Evolutionary conservation across 92 coral and sea anemone genomes (phyloP), one percentile per base, ranked within the genome.

Genomic region (Virgularia gustaviana): DNA sequence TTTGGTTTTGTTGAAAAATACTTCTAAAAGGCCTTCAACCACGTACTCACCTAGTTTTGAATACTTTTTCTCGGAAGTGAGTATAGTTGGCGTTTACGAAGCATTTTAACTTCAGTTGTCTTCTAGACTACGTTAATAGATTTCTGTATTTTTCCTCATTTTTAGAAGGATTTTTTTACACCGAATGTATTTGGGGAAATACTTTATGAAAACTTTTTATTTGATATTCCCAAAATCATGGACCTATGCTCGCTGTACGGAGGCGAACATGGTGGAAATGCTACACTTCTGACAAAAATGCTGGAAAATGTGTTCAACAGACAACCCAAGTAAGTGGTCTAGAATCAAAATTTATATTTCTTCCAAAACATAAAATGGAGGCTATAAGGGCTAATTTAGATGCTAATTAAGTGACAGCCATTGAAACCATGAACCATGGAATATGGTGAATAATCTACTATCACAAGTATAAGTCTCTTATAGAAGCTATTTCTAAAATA

Each of bases 241-340:
- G 98, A 92, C 65, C 83, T 92, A 33, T 92, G 98, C 85, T 86
- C 89, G 51, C 68, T 92, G 1, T 92, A 86, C 83, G 94, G 98
- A 18, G 96, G 96, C 33, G 82, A 85, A 27, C 65, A 65, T 39
- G 74, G 84, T 45, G 64, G 60, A 0, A 88, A 91, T 44, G 43
- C 66, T 0, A 73, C 86, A 30, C 85, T 92, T 43, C 83, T 89
- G 3, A 74, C 71, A 31, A 92, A 89, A 78, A 92, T 92, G 98
- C 62, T 92, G 57, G 87, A 86, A 10, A 92, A 92, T 65, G 84
- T 92, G 36, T 92, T 92, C 78, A 83, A 86, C 8, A 89, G 81
- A 32, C 98, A 92, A 49, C 96, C 98, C 62, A 92, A 87, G 98
- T 92, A 75, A 79, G 96, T 65, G n/a, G n/a, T n/a, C n/a, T n/a